Evolutionary conservation across 37 sponge, comb jelly and placozoan species (phyloP).

Genomic region (Aphrocallistes beatrix): DNA sequence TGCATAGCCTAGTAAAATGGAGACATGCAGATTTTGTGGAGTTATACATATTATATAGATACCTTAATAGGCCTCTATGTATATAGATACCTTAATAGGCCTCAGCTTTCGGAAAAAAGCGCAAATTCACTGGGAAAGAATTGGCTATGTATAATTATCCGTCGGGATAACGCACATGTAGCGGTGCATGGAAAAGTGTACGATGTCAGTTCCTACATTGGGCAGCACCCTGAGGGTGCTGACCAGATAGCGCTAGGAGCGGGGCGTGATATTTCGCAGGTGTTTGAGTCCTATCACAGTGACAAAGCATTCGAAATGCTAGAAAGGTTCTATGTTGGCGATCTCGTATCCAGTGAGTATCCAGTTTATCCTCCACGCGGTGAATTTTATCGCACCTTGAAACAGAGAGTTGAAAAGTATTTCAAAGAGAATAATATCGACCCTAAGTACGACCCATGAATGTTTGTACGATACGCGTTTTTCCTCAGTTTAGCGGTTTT

Average conservation of each 20-base stretch:
- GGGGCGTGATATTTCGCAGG: slow-evolving; percentile 70
- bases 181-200: slow-evolving; percentile 88
- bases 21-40: no score
- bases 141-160: slow-evolving; percentile 70
- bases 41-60: no score
- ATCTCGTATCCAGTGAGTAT: slow-evolving; percentile 62
- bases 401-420: slow-evolving; percentile 50
- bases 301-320: slow-evolving; percentile 50
- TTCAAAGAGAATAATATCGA: slow-evolving; percentile 86
- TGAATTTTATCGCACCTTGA: slow-evolving; percentile 58
- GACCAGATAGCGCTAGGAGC: slow-evolving; percentile 85
- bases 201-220: slow-evolving; percentile 69
- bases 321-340: slow-evolving; percentile 85
- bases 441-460: slow-evolving; percentile 72
- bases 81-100: neutral
- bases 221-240: slow-evolving; percentile 75
- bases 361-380: slow-evolving; percentile 70
- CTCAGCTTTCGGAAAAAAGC: neutral
- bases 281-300: slow-evolving; percentile 86
- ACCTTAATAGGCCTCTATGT: no score
- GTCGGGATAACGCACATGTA: slow-evolving; percentile 72
- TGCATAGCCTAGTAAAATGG: no score
- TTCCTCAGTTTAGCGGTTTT: slow-evolving; percentile 36
- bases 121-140: slow-evolving; percentile 61
- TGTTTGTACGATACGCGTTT: slow-evolving; percentile 62